A percentile compares a stretch with the other conserved stretches of the same genome.
phyloP scores from a whole-genome alignment of 2,113 vertebrate genomes.

The Zingel zingel region DNA sequence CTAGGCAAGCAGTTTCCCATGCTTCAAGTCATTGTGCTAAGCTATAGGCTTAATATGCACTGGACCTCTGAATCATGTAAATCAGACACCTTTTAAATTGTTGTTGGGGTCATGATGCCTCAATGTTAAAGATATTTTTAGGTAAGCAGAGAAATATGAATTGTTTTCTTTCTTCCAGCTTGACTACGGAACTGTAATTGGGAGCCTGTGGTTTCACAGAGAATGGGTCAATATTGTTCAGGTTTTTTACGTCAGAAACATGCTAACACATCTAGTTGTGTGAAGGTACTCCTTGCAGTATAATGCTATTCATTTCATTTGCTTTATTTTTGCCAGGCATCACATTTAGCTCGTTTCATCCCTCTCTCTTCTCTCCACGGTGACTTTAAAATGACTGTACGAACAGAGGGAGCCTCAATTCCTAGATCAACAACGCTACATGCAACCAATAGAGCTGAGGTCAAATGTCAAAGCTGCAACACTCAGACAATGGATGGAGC shows the following conservation, averaged over 20 bases:
- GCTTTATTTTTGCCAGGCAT: background rate
- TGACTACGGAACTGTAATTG: background rate
- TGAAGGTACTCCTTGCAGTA: background rate
- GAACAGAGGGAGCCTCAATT: slow-evolving; percentile 48
- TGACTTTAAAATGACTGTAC: slow-evolving; percentile 49
- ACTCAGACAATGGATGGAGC: slow-evolving; percentile 70
- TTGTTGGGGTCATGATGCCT: background rate
- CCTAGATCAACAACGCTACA: slow-evolving; percentile 53
- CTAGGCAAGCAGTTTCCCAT: background rate
- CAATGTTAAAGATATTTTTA: background rate
- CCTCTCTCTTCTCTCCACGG: background rate
- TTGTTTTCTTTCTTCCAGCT: background rate
- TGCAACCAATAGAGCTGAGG: slow-evolving; percentile 63
- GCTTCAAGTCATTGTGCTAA: background rate
- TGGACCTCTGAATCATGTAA: background rate
- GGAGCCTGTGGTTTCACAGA: background rate
- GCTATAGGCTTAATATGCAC: background rate
- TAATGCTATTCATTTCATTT: background rate
- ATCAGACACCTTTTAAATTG: too few species aligned
- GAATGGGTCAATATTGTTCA: background rate
- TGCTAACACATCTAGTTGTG: background rate
- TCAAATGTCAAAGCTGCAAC: slow-evolving; percentile 71
- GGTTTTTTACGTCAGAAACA: background rate
- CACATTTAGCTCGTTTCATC: slow-evolving; percentile 6
- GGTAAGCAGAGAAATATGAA: background rate